These are phyloP conservation scores for Arctia plantaginis DNA, from an alignment of 2,888 invertebrate species.

Conservation along the genomic window DNA sequence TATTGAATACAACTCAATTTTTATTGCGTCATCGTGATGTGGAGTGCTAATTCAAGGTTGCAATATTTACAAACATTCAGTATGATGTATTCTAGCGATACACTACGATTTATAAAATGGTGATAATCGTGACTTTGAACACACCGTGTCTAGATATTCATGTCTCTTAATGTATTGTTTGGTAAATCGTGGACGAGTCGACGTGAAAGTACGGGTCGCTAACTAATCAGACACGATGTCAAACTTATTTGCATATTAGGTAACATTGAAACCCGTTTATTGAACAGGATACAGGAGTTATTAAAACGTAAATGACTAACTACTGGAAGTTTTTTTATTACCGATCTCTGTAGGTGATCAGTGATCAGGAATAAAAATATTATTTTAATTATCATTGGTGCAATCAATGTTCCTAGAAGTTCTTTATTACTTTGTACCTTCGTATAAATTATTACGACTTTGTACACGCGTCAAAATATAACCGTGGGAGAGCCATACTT, in stretches of 20 bases:
- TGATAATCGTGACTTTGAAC: conserved; percentile 39
- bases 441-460: background rate
- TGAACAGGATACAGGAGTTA: conserved; percentile 40
- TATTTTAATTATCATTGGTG: background rate
- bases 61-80: conserved; percentile 16
- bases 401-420: background rate
- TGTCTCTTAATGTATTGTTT: conserved; percentile 75
- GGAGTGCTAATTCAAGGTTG: conserved; percentile 14
- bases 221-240: conserved; percentile 74
- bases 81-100: conserved; percentile 27
- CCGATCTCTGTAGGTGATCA: conserved; percentile 2
- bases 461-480: too few relatives aligned
- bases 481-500: too few relatives aligned
- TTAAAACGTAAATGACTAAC: conserved; percentile 22
- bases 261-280: conserved; percentile 58
- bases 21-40: background rate
- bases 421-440: background rate
- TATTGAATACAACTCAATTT: background rate
- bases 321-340: conserved; percentile 31
- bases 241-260: conserved; percentile 75
- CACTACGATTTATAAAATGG: conserved; percentile 3
- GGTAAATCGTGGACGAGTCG: conserved; percentile 53
- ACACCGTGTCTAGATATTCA: conserved; percentile 48
- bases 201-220: conserved; percentile 75
- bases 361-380: background rate